A percentile compares a stretch with the other conserved stretches of the same genome.
Conservation (phyloP, 2,888 invertebrate genomes). For the Dryomyza anilis region DNA sequence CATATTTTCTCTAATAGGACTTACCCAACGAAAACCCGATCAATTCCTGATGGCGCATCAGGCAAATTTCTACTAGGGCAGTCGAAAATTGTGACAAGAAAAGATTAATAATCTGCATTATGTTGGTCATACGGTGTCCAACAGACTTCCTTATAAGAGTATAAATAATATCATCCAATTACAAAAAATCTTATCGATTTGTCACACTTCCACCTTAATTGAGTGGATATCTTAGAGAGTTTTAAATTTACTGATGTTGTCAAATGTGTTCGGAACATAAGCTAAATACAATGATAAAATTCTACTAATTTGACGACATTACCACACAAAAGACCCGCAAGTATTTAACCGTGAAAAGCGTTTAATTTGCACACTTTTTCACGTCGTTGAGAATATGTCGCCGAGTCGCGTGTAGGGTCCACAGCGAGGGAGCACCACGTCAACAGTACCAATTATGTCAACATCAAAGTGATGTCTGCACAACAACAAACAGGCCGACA, state of each 20-base stretch:
- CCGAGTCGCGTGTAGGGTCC: background rate
- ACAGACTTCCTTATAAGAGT: no score
- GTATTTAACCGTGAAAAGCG: background rate
- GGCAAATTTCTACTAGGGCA: no score
- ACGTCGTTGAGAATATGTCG: background rate
- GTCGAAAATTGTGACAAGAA: no score
- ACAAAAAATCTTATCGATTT: conserved; percentile 12
- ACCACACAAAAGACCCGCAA: background rate
- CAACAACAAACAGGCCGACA: conserved; percentile 16
- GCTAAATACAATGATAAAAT: background rate
- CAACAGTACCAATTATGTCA: conserved; percentile 31
- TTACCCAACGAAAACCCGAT: no score
- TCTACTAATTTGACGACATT: conserved; percentile 22
- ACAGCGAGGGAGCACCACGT: conserved; percentile 13
- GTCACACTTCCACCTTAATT: conserved; percentile 24
- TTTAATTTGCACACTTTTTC: conserved; percentile 2
- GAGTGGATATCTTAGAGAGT: background rate
- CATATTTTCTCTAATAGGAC: no score
- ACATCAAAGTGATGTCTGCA: conserved; percentile 30
- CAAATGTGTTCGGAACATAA: background rate
- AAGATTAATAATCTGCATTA: no score
- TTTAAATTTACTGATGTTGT: background rate
- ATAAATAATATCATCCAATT: no score
- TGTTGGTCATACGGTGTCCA: no score
- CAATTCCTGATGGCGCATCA: no score